Evolutionary conservation across 2,888 invertebrate genomes (phyloP), one percentile per base, ranked within the genome.

Genomic region (Archaeoteleia sp.): DNA sequence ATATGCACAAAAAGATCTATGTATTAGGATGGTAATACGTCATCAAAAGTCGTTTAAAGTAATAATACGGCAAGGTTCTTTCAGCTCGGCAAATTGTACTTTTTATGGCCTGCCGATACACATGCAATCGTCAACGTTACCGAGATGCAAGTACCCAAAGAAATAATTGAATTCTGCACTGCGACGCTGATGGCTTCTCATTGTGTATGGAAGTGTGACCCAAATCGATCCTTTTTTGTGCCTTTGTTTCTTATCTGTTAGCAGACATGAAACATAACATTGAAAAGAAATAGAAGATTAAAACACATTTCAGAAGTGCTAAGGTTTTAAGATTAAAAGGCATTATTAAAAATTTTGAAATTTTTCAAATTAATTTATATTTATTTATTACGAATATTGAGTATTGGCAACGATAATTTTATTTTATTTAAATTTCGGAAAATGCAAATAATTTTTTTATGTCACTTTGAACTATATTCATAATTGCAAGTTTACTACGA

Each of bases 161-260:
- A 66, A 63, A 48, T 61, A 65, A 72, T 69, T 69, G 60, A 71
- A 67, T 66, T 71, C 48, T 39, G 23, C 42, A 23, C 29, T 30
- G 34, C n/a, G 12, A 14, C 23, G 27, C 30, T 57, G 39, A 61
- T 30, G 40, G 54, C 45, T 30, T 34, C 32, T 51, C 37, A 40
- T 70, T 54, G 54, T 67, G 12, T 46, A 30, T 54, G 45, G 68
- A 72, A 63, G 40, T 48, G 48, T 51, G 60, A 67, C 71, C 60
- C 35, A 63, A 66, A 68, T 61, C 42, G 30, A 27, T 49, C 48
- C 46, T 58, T 42, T 43, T 60, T 60, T 9, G 23, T 39, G 17
- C 14, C 32, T 37, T 55, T 54, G 14, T 53, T 42, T 42, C 27
- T 6, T 14, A 34, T 34, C 32, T 25, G 25, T 10, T 23, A 49